A percentile compares a stretch with the other conserved stretches of the same genome.
Conservation (phyloP, 2,113 vertebrate genomes). For the Proteles cristata region DNA sequence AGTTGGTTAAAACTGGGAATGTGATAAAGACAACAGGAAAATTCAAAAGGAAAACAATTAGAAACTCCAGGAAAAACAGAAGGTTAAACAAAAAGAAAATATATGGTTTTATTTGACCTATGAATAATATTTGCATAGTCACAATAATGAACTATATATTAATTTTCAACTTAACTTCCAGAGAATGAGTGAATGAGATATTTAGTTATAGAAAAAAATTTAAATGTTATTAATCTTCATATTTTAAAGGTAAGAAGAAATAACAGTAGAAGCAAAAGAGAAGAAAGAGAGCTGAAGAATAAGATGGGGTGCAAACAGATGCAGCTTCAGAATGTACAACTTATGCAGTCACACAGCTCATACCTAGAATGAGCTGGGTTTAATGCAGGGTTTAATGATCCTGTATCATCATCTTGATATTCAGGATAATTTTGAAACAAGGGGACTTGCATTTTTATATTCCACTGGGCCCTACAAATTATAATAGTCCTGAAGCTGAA, state of each 20-base stretch:
- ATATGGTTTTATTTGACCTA: background rate
- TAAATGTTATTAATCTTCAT: background rate
- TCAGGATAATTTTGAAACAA: background rate
- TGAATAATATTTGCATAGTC: background rate
- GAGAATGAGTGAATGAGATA: background rate
- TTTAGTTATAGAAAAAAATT: background rate
- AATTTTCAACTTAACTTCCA: background rate
- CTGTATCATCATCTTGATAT: background rate
- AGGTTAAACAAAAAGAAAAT: background rate
- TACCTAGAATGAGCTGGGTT: background rate
- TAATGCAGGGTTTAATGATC: background rate
- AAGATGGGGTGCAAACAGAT: background rate
- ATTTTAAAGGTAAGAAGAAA: background rate
- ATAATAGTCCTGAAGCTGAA: background rate
- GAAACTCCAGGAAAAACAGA: slow-evolving; percentile 28
- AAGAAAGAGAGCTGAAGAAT: background rate
- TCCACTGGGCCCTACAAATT: background rate
- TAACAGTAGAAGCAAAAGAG: background rate
- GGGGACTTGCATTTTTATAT: background rate
- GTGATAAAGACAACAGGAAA: background rate
- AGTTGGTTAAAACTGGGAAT: slow-evolving; percentile 10
- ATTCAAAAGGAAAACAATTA: background rate
- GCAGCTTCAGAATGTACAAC: no score
- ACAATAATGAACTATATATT: background rate
- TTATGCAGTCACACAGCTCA: background rate